Percentiles rank a stretch among this genome's conserved stretches.
These are phyloP conservation scores for Daubentonia madagascariensis DNA, from an alignment of 2,113 vertebrate genomes.

Conservation along the genomic window DNA sequence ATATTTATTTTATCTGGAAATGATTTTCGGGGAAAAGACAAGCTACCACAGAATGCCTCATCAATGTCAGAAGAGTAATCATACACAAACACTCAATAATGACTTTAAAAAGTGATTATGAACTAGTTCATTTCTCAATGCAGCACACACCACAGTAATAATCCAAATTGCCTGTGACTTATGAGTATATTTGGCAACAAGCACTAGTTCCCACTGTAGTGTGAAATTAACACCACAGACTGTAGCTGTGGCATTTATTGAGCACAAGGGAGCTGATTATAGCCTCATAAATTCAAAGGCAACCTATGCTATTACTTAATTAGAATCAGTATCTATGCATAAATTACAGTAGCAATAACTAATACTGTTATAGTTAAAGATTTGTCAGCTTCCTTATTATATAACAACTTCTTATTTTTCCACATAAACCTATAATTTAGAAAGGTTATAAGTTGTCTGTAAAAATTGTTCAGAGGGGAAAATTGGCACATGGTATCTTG, in stretches of 20 bases:
- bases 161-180: slow-evolving; percentile 83
- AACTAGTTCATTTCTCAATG: slow-evolving; percentile 74
- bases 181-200: slow-evolving; percentile 82
- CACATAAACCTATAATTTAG: slow-evolving; percentile 58
- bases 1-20: slow-evolving; percentile 50
- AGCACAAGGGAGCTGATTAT: slow-evolving; percentile 82
- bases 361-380: slow-evolving; percentile 65
- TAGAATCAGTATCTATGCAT: slow-evolving; percentile 77
- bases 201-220: slow-evolving; percentile 79
- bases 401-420: slow-evolving; percentile 50
- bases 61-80: slow-evolving; percentile 65
- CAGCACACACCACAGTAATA: slow-evolving; percentile 75
- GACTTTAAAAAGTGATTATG: slow-evolving; percentile 81
- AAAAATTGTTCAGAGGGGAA: slow-evolving; percentile 57
- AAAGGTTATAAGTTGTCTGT: slow-evolving; percentile 40
- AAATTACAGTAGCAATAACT: slow-evolving; percentile 77
- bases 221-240: slow-evolving; percentile 82
- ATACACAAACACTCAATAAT: slow-evolving; percentile 73
- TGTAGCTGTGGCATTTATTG: slow-evolving; percentile 80
- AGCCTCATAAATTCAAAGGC: slow-evolving; percentile 80
- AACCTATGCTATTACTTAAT: slow-evolving; percentile 85
- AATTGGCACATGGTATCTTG: neutral
- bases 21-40: slow-evolving; percentile 16
- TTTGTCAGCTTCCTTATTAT: slow-evolving; percentile 66
- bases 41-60: slow-evolving; percentile 8